A percentile compares a stretch with the other conserved stretches of the same genome.
These are phyloP conservation scores for Hirundo rustica DNA, from an alignment of 2,797 vertebrate species.

Conservation along the genomic window DNA sequence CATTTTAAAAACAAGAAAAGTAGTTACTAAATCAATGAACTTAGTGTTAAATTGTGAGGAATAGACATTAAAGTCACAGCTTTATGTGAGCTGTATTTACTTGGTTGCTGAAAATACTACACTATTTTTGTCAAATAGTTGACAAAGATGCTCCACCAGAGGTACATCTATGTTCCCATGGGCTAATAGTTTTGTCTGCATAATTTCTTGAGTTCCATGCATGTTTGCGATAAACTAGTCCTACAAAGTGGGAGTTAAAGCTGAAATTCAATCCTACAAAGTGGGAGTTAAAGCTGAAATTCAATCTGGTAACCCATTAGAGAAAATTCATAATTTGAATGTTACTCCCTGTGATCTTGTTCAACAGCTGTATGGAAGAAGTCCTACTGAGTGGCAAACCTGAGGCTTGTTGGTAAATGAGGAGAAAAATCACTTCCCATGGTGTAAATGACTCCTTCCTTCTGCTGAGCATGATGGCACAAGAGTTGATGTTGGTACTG, in stretches of 20 bases:
- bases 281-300: neutral
- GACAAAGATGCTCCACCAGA: neutral
- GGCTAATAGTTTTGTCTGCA: neutral
- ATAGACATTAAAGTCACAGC: neutral
- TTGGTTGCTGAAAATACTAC: neutral
- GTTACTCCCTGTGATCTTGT: neutral
- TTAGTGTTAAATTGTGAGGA: neutral
- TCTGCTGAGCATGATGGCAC: neutral
- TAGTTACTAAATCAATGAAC: neutral
- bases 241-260: neutral
- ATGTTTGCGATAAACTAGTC: neutral
- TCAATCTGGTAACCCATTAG: neutral
- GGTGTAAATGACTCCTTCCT: neutral
- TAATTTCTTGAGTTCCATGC: neutral
- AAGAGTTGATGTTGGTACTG: neutral
- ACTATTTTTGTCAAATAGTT: neutral
- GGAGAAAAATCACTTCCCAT: neutral
- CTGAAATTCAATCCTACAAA: neutral
- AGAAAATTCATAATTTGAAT: neutral
- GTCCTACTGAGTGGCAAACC: neutral
- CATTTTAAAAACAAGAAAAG: neutral
- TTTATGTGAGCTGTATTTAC: neutral
- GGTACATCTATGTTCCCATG: fast-evolving
- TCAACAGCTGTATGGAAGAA: neutral
- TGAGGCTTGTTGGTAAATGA: neutral